A percentile compares a stretch with the other conserved stretches of the same genome.
These are phyloP conservation scores for Gibbula magus DNA, from an alignment of 2,888 invertebrate genomes.

Conservation along the genomic window DNA sequence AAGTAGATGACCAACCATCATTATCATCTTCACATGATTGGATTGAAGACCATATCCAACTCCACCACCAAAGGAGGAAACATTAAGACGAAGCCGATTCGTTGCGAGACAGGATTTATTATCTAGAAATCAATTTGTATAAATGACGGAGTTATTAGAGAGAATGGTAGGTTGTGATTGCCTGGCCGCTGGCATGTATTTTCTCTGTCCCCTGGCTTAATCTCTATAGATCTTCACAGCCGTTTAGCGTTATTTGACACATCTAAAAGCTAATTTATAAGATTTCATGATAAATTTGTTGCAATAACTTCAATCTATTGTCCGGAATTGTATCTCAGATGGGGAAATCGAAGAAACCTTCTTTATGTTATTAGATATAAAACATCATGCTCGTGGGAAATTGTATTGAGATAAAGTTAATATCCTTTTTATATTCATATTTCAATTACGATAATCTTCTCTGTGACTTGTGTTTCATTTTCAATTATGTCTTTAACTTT, in stretches of 20 bases:
- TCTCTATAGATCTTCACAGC: background rate
- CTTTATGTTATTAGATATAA: no score
- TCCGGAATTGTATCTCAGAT: background rate
- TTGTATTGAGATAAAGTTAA: no score
- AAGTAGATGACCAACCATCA: no score
- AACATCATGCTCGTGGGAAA: no score
- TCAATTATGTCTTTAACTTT: no score
- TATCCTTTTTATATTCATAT: no score
- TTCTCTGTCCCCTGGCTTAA: background rate
- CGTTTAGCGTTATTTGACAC: background rate
- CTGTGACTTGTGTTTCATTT: no score
- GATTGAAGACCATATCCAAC: no score
- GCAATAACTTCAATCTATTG: background rate
- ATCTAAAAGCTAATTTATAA: background rate
- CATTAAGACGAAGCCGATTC: background rate
- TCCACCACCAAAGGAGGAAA: background rate
- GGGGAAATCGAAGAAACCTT: no score
- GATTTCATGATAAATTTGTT: constrained; percentile 7
- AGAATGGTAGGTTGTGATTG: background rate
- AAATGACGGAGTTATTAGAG: background rate
- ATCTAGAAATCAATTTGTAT: background rate
- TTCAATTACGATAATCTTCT: no score
- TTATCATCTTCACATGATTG: no score
- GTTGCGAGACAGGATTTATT: background rate
- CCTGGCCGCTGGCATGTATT: background rate